Percentiles rank a stretch among this genome's conserved stretches.
These are phyloP conservation scores for Todiramphus saurophagus DNA, from an alignment of 2,113 vertebrate genomes.

Conservation along the genomic window DNA sequence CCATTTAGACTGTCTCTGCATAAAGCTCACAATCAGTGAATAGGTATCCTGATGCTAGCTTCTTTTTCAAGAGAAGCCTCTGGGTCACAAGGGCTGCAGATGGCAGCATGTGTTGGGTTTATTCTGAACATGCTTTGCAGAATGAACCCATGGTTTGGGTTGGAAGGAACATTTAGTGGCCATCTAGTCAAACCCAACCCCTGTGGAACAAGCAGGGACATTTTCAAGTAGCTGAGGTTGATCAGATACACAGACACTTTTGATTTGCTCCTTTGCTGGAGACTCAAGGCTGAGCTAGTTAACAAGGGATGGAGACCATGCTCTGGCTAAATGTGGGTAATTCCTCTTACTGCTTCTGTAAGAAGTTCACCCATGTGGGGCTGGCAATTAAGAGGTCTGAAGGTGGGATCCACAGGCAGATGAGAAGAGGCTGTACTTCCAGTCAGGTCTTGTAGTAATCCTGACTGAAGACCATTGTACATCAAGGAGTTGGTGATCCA, in stretches of 20 bases:
- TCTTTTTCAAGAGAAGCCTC: background rate
- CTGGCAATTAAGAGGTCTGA: background rate
- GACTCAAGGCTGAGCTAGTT: background rate
- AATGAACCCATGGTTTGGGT: background rate
- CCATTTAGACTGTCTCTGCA: no score
- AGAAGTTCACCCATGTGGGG: background rate
- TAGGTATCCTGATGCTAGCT: background rate
- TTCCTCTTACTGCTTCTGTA: background rate
- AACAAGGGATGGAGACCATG: background rate
- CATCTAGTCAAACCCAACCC: background rate
- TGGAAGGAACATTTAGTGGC: background rate
- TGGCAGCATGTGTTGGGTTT: background rate
- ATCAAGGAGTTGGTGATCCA: background rate
- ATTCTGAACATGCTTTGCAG: background rate
- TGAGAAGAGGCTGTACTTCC: background rate
- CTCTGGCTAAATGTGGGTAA: background rate
- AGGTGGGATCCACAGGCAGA: background rate
- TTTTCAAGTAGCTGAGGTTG: background rate
- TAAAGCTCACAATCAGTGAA: background rate
- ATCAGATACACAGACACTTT: background rate
- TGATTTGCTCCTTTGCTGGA: background rate
- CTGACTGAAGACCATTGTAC: background rate
- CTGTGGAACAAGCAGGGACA: background rate
- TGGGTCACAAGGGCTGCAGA: background rate
- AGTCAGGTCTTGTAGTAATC: background rate